phyloP scores from a whole-genome alignment of 2,888 invertebrate genomes.

The Eupithecia abbreviata region DNA sequence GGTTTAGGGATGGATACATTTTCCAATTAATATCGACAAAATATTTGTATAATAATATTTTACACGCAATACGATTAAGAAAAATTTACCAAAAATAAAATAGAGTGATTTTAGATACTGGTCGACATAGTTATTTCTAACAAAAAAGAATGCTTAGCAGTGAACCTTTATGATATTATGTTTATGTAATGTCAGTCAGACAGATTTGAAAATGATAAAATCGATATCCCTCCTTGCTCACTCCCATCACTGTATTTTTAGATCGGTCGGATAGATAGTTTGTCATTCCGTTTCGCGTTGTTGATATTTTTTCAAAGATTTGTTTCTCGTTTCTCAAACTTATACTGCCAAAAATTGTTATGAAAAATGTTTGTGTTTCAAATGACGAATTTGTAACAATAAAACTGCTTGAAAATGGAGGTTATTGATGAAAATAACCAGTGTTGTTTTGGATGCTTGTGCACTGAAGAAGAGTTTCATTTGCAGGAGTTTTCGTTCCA shows the following conservation, averaged over 20 bases:
- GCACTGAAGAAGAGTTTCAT: constrained; percentile 47
- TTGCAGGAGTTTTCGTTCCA: constrained; percentile 53
- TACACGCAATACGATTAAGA: no score
- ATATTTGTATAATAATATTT: no score
- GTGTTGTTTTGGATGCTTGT: constrained; percentile 65
- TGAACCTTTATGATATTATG: no score
- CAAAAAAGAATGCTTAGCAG: no score
- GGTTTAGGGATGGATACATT: neutral
- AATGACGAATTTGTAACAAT: neutral
- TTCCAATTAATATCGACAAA: neutral
- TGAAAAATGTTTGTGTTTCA: neutral
- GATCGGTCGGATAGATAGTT: no score
- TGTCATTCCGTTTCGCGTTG: neutral
- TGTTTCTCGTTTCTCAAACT: neutral
- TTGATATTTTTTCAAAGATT: neutral
- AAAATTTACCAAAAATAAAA: no score
- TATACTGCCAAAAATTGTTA: neutral
- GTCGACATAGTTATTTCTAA: no score
- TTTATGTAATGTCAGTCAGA: no score
- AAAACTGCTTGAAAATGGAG: neutral
- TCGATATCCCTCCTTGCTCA: no score
- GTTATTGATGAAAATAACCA: constrained; percentile 21
- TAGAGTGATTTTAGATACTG: no score
- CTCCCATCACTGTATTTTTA: no score
- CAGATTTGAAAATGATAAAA: no score